Evolutionary conservation across 2,797 vertebrate genomes (phyloP).

Genomic region (Vultur gryphus): DNA sequence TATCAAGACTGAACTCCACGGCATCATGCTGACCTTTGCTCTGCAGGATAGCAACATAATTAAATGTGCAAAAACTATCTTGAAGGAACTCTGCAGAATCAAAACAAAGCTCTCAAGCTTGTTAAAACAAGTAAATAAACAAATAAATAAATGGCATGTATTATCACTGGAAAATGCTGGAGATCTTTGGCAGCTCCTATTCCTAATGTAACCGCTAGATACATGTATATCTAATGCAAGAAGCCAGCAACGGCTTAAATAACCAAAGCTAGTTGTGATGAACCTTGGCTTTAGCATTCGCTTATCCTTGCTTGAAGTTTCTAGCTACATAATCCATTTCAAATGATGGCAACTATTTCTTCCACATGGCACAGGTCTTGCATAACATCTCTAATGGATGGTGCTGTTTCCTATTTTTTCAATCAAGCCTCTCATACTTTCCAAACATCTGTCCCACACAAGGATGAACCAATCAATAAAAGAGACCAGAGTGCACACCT

Average conservation of each 20-base stretch:
- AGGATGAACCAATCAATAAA: background rate
- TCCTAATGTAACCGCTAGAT: fast-evolving
- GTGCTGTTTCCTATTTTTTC: background rate
- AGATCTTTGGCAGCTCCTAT: background rate
- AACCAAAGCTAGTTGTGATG: background rate
- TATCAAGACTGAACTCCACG: background rate
- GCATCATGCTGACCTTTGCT: background rate
- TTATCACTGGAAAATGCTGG: background rate
- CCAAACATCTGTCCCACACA: background rate
- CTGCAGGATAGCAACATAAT: background rate
- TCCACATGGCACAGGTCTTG: background rate
- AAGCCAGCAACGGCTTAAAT: background rate
- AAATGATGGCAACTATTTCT: background rate
- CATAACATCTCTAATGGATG: background rate
- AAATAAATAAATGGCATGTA: background rate
- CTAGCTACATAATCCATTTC: background rate
- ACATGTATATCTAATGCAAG: background rate
- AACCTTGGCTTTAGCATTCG: background rate
- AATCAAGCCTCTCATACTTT: background rate
- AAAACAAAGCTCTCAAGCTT: background rate
- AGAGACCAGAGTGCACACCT: background rate
- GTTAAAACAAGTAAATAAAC: background rate
- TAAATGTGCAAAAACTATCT: background rate
- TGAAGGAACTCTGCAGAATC: background rate
- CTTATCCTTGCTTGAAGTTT: background rate